Evolutionary conservation across 2,797 vertebrate genomes (phyloP).

Genomic region (Gouania willdenowi): DNA sequence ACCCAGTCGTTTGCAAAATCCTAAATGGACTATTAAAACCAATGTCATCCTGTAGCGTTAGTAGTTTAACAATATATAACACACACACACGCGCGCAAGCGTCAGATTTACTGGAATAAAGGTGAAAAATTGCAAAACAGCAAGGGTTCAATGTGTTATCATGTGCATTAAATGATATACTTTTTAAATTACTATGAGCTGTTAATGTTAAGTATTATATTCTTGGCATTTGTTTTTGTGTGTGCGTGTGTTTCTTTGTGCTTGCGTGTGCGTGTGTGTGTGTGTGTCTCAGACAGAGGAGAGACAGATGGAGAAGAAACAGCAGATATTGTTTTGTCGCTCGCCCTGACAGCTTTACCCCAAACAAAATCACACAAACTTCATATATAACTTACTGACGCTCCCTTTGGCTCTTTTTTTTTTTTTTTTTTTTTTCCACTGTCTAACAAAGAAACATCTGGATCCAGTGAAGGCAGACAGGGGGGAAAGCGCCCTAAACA

Average conservation of each 20-base stretch:
- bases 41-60: too few species aligned
- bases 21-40: too few species aligned
- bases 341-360: conserved; percentile 50
- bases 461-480: conserved; percentile 55
- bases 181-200: too few species aligned
- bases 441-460: conserved; percentile 58
- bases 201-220: too few species aligned
- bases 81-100: too few species aligned
- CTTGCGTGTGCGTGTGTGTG: not conserved
- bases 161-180: too few species aligned
- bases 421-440: conserved; percentile 2
- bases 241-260: not conserved
- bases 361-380: conserved; percentile 58
- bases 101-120: too few species aligned
- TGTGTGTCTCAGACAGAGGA: not conserved
- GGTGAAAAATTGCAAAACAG: too few species aligned
- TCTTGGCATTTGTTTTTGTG: not conserved
- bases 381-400: conserved; percentile 13
- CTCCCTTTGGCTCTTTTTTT: conserved; percentile 8
- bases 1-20: too few species aligned
- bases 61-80: too few species aligned
- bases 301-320: conserved; percentile 25
- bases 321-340: conserved; percentile 49
- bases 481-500: conserved; percentile 31
- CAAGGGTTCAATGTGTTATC: too few species aligned